These are phyloP conservation scores for Sciurus niger DNA, from an alignment of 2,113 vertebrate species.

Conservation along the genomic window DNA sequence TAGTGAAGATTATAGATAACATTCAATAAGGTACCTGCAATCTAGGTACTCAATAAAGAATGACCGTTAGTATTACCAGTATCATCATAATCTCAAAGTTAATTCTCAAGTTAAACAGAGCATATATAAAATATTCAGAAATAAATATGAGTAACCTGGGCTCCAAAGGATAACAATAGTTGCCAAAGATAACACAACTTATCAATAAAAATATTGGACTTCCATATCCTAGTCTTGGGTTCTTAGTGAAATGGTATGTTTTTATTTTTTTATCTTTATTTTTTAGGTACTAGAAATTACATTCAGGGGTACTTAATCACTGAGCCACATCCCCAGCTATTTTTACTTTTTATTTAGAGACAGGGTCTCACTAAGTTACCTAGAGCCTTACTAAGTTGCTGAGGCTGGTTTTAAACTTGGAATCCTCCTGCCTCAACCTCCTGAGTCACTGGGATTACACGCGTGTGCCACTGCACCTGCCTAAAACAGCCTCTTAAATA, in stretches of 20 bases:
- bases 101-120: background rate
- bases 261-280: too few species aligned
- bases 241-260: background rate
- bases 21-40: background rate
- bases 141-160: conserved; percentile 27
- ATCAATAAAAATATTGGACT: background rate
- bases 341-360: too few species aligned
- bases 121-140: background rate
- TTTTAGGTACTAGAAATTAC: too few species aligned
- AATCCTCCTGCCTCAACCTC: too few species aligned
- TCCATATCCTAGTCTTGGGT: background rate
- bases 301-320: too few species aligned
- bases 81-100: background rate
- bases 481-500: background rate
- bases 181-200: background rate
- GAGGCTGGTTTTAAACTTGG: too few species aligned
- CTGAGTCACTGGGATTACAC: too few species aligned
- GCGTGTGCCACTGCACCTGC: background rate
- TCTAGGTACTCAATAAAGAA: background rate
- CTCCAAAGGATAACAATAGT: background rate
- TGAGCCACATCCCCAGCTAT: too few species aligned
- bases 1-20: background rate
- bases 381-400: too few species aligned
- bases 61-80: background rate
- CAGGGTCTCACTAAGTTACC: too few species aligned